Base-by-base conservation (phyloP, 2,888 invertebrate species). In the Hypsopygia costalis region DNA sequence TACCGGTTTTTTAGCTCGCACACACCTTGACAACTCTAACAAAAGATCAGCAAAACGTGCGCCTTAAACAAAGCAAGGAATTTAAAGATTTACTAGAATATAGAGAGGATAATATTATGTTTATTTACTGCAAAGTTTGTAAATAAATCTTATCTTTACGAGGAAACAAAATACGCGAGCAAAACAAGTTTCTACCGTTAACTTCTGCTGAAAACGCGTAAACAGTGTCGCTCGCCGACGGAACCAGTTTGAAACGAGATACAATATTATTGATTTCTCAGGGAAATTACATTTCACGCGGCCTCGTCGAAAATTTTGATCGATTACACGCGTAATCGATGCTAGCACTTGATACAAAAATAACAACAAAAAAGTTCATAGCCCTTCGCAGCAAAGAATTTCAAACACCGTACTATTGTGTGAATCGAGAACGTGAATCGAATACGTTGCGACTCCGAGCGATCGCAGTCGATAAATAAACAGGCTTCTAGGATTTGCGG, bases 141-240 rank as follows among this genome's bases (percentile, higher is more conserved):
- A 81, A 81, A 81, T 79, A 81, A 73, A 75, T 56, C 49, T 59
- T 49, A 47, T 43, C 34, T 22, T 44, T 58, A 59, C 47, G 40
- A 44, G 40, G 42, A 43, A 44, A 51, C 52, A 73, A 74, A 73
- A 65, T 62, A 64, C 67, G 71, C 69, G 66, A 62, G 53, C 52
- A 62, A 65, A 82, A 85, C 87, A 48, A 54, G 87, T 86, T 81
- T 80, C 49, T 83, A 80, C 87, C 81, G 87, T 86, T 87, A 80
- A 52, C 51, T 56, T 47, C 60, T 56, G 54, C 77, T 80, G 83
- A 82, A 83, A 69, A 66, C 62, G 59, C 63, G 70, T 69, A 75
- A 80, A 71, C 71, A 74, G 43, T 43, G 48, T 51, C 53, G 51
- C 49, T 51, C 53, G 51, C 49, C 49, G 62, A 58, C 52, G 66